Evolutionary conservation across 2,797 vertebrate genomes (phyloP).

Genomic region (Emys orbicularis): DNA sequence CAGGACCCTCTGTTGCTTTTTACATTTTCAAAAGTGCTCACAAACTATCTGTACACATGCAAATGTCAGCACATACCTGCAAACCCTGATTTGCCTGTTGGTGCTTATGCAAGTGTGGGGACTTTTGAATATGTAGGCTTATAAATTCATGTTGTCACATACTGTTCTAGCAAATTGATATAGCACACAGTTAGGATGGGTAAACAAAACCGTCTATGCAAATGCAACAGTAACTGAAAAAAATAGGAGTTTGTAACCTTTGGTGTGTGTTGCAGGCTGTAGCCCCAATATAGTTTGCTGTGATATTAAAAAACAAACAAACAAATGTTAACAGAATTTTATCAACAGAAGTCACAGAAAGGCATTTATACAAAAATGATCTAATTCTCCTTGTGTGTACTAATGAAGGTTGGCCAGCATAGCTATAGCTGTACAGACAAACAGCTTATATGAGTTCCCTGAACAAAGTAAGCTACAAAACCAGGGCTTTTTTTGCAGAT

Average conservation of each 20-base stretch:
- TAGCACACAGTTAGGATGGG: not conserved
- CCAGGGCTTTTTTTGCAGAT: not conserved
- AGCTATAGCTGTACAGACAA: not conserved
- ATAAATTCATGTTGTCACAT: not conserved
- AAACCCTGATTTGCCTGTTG: not conserved
- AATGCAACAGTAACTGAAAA: not conserved
- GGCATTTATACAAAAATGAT: not conserved
- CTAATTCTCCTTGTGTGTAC: not conserved
- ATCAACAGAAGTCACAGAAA: not conserved
- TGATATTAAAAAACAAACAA: not conserved
- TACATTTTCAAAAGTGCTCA: not conserved
- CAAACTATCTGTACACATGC: not conserved
- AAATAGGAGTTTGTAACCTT: not conserved
- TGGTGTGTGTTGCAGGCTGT: not conserved
- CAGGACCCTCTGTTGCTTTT: too few species aligned
- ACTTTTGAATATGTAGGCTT: not conserved
- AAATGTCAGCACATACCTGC: constrained; percentile 30
- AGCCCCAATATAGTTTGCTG: not conserved
- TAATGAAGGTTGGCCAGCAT: not conserved
- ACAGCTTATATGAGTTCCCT: not conserved
- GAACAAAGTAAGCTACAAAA: not conserved
- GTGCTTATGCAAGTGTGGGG: not conserved
- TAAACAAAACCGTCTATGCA: not conserved
- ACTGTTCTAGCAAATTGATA: not conserved
- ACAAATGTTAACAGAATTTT: not conserved